Evolutionary conservation across 2,797 vertebrate species (phyloP).

Genomic region (Ataeniobius toweri): DNA sequence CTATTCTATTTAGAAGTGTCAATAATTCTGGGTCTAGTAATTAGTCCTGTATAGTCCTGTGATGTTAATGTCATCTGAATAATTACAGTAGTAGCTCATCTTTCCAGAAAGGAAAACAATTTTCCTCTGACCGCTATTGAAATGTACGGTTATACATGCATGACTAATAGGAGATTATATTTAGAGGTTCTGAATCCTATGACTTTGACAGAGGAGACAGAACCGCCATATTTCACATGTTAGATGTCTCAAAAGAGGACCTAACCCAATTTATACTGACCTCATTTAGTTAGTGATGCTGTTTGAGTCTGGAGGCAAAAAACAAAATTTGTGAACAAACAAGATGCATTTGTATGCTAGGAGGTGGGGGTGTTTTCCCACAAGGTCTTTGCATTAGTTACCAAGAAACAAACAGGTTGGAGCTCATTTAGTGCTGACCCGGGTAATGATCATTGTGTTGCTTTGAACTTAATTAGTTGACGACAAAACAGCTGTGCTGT

Average conservation of each 20-base stretch:
- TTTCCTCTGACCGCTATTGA: background rate
- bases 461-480: slow-evolving; percentile 57
- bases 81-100: background rate
- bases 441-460: slow-evolving; percentile 39
- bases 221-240: slow-evolving; percentile 32
- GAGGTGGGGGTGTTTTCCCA: slow-evolving; percentile 10
- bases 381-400: slow-evolving; percentile 27
- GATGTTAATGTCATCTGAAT: background rate
- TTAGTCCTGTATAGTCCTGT: background rate
- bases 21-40: too few relatives aligned
- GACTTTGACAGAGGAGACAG: slow-evolving; percentile 30
- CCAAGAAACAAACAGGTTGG: slow-evolving; percentile 38
- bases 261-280: slow-evolving; percentile 60
- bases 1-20: too few relatives aligned
- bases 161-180: slow-evolving; percentile 42
- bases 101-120: background rate
- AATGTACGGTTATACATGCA: slow-evolving; percentile 13
- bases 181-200: slow-evolving; percentile 18
- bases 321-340: slow-evolving; percentile 36
- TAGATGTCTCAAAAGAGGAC: slow-evolving; percentile 33
- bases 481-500: slow-evolving; percentile 31
- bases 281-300: slow-evolving; percentile 42
- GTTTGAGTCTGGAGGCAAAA: slow-evolving; percentile 23
- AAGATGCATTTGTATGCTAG: slow-evolving; percentile 7
- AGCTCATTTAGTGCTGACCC: slow-evolving; percentile 27